Evolutionary conservation across 2,797 vertebrate genomes (phyloP).

Genomic region (Rhodeus uyekii): DNA sequence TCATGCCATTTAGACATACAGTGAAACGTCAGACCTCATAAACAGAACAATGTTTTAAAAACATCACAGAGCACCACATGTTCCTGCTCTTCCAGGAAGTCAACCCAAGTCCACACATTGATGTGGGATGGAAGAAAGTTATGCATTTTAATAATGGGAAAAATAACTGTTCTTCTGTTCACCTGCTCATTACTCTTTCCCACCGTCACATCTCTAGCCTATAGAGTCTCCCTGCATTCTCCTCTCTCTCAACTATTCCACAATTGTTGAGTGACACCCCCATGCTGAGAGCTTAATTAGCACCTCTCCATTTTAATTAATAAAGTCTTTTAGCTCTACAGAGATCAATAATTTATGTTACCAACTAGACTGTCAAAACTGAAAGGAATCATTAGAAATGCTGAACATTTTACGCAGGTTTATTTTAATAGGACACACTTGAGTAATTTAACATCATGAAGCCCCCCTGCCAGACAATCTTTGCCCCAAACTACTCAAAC

Average conservation of each 20-base stretch:
- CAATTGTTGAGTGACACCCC: constrained; percentile 69
- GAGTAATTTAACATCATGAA: constrained; percentile 33
- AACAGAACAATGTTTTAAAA: not conserved
- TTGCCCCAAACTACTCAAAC: constrained; percentile 60
- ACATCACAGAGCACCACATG: not conserved
- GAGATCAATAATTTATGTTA: constrained; percentile 72
- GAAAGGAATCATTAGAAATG: constrained; percentile 70
- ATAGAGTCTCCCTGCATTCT: not conserved
- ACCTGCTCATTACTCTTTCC: not conserved
- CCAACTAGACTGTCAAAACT: constrained; percentile 59
- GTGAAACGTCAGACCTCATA: not conserved
- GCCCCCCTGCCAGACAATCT: constrained; percentile 54
- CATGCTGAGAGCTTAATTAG: constrained; percentile 71
- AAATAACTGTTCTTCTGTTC: not conserved
- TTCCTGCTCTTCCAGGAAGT: constrained; percentile 5
- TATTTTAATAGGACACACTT: constrained; percentile 67
- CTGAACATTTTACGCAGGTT: constrained; percentile 50
- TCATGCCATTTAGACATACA: not conserved
- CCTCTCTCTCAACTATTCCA: constrained; percentile 61
- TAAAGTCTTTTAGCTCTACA: constrained; percentile 66
- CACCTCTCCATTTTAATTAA: constrained; percentile 77
- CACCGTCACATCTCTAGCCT: not conserved
- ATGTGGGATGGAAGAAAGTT: not conserved
- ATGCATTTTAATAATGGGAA: not conserved
- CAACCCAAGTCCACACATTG: not conserved